These are phyloP conservation scores for Brachionus koreanus DNA, from an alignment of 1,140 invertebrate genomes.

Conservation along the genomic window DNA sequence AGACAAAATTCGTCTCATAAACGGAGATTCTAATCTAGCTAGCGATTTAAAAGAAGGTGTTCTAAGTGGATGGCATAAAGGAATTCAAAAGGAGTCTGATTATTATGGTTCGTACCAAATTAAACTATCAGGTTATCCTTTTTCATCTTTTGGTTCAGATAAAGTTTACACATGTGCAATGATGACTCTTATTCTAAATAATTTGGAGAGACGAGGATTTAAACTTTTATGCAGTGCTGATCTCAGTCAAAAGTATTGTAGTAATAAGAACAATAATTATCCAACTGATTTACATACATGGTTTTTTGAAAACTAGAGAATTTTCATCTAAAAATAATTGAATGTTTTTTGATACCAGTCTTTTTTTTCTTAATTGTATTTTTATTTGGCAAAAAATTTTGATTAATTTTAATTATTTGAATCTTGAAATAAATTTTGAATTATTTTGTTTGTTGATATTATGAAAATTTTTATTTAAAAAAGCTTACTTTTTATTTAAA, in stretches of 20 bases:
- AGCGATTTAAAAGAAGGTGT: neutral
- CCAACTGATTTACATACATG: neutral
- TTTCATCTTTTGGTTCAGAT: conserved; percentile 1
- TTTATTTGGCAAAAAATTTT: too few relatives aligned
- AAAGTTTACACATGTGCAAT: neutral
- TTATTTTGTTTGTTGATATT: too few relatives aligned
- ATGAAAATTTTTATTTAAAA: too few relatives aligned
- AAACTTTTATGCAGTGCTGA: conserved; percentile 7
- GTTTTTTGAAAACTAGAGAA: conserved; percentile 31
- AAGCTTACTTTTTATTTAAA: too few relatives aligned
- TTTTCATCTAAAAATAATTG: too few relatives aligned
- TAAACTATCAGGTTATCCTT: neutral
- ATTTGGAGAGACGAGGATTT: neutral
- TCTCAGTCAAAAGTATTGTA: neutral
- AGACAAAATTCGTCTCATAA: neutral
- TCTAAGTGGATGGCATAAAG: neutral
- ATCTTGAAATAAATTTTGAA: too few relatives aligned
- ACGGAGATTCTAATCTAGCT: neutral
- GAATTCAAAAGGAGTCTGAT: neutral
- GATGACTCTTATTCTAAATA: neutral
- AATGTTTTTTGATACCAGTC: too few relatives aligned
- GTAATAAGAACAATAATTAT: neutral
- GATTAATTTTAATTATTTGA: too few relatives aligned
- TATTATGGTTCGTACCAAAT: neutral
- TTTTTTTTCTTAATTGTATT: too few relatives aligned